phyloP scores from a whole-genome alignment of 2,888 invertebrate genomes.

The Melanargia galathea region DNA sequence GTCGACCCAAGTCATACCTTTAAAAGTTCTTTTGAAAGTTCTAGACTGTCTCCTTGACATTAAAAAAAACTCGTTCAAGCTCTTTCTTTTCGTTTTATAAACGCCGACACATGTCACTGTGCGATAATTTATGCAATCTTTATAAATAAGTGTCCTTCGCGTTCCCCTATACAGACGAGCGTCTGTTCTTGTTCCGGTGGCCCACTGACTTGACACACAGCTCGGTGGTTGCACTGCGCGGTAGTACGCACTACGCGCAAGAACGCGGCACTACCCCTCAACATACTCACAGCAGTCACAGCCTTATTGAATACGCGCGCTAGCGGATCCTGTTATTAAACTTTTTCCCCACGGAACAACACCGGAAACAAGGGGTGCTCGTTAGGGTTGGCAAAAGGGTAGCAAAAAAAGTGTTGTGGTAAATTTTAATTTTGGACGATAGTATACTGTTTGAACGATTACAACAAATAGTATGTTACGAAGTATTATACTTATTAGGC shows the following conservation, averaged over 20 bases:
- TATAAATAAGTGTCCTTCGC: slow-evolving; percentile 1
- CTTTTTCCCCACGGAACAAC: slow-evolving; percentile 61
- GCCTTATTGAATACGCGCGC: slow-evolving; percentile 43
- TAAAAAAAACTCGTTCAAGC: neutral
- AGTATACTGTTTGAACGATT: no score
- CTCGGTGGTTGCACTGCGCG: no score
- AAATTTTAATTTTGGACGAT: neutral
- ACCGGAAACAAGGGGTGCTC: slow-evolving; percentile 67
- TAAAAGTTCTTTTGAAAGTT: neutral
- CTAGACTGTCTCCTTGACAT: neutral
- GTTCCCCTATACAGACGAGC: slow-evolving; percentile 20
- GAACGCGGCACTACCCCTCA: slow-evolving; percentile 26
- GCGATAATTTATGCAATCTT: slow-evolving; percentile 8
- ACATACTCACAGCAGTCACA: slow-evolving; percentile 21
- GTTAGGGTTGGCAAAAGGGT: slow-evolving; percentile 48
- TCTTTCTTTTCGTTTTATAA: neutral
- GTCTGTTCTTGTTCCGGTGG: slow-evolving; percentile 62
- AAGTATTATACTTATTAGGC: no score
- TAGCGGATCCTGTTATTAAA: slow-evolving; percentile 56
- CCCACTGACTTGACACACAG: slow-evolving; percentile 58
- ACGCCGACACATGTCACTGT: neutral
- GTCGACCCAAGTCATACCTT: no score
- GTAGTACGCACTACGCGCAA: no score
- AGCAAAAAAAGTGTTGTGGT: neutral
- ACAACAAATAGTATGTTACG: no score